Evolutionary conservation across 2,113 vertebrate species (phyloP).

Genomic region (Romanogobio albipinnatus): DNA sequence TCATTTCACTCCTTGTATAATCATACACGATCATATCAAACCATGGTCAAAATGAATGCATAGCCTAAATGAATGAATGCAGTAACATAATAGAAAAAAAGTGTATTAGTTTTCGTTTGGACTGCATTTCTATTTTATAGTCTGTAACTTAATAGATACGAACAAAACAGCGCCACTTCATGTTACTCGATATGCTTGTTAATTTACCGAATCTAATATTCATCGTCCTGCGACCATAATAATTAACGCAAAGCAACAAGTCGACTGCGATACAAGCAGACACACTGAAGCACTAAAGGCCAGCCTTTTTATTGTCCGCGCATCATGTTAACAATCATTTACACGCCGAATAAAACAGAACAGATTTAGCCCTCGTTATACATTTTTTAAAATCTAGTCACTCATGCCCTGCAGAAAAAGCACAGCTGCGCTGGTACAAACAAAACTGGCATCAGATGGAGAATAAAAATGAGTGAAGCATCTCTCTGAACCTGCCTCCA

Average conservation of each 20-base stretch:
- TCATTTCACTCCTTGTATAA: not conserved
- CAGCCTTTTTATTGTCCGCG: not conserved
- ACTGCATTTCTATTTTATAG: not conserved
- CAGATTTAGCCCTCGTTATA: not conserved
- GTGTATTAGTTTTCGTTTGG: not conserved
- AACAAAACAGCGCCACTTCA: not conserved
- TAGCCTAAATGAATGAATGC: not conserved
- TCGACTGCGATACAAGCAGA: not conserved
- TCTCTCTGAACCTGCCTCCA: not conserved
- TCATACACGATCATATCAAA: too few relatives aligned
- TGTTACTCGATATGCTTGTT: not conserved
- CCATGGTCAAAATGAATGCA: not conserved
- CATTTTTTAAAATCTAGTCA: not conserved
- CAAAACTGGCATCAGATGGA: conserved; percentile 10
- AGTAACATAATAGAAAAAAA: not conserved
- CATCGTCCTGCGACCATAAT: not conserved
- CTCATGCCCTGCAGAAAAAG: not conserved
- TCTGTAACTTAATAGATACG: not conserved
- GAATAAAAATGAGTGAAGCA: not conserved
- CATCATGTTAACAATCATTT: not conserved
- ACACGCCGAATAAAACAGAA: not conserved
- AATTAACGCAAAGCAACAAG: not conserved
- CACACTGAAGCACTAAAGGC: not conserved
- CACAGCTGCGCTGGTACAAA: not conserved
- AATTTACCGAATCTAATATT: conserved; percentile 1